phyloP scores from a whole-genome alignment of 2,888 invertebrate genomes.

The Romanomermis culicivorax region DNA sequence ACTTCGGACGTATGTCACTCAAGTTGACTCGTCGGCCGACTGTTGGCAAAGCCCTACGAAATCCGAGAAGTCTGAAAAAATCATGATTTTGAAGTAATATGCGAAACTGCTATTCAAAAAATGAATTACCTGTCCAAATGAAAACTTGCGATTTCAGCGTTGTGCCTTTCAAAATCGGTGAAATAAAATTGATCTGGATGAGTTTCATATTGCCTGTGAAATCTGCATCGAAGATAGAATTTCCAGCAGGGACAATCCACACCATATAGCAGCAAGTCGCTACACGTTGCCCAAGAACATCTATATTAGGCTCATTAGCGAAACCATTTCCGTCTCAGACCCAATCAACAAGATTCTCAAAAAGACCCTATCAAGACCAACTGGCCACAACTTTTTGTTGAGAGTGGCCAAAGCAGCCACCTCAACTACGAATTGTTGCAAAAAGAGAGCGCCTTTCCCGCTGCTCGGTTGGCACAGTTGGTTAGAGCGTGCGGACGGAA shows the following conservation, averaged over 20 bases:
- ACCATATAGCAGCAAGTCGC: not conserved
- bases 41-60: slow-evolving; percentile 81
- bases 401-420: no score
- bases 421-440: no score
- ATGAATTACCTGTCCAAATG: slow-evolving; percentile 71
- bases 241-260: slow-evolving; percentile 22
- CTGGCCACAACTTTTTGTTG: no score
- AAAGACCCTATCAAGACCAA: no score
- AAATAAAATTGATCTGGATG: slow-evolving; percentile 98
- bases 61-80: slow-evolving; percentile 56
- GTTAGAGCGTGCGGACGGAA: no score
- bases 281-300: no score
- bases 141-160: slow-evolving; percentile 93
- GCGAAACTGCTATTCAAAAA: not conserved
- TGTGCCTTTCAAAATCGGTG: slow-evolving; percentile 91
- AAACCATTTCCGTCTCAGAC: no score
- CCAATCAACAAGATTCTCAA: no score
- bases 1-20: slow-evolving; percentile 66
- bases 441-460: no score
- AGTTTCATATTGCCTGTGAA: slow-evolving; percentile 81
- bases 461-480: no score
- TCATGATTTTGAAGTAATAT: slow-evolving; percentile 5
- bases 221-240: slow-evolving; percentile 39
- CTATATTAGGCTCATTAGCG: no score
- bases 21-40: slow-evolving; percentile 78